Evolutionary conservation across 2,797 vertebrate genomes (phyloP).

Genomic region (Schizothorax lantsangensis): DNA sequence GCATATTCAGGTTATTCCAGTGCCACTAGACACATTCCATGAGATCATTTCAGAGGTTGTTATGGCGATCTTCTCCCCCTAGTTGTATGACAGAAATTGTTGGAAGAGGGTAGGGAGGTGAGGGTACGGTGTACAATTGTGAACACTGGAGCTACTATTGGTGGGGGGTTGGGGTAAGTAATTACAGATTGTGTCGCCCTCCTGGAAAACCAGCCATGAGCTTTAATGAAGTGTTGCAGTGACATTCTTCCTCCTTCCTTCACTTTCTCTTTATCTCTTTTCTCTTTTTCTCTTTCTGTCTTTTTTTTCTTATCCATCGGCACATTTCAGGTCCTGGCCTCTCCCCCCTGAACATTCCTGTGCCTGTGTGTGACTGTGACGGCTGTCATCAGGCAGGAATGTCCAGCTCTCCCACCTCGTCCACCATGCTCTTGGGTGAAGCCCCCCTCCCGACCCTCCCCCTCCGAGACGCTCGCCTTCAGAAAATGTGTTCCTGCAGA

Average conservation of each 20-base stretch:
- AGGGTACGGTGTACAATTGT: slow-evolving; percentile 81
- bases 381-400: slow-evolving; percentile 83
- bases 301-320: slow-evolving; percentile 61
- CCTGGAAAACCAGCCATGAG: slow-evolving; percentile 52
- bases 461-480: slow-evolving; percentile 71
- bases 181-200: slow-evolving; percentile 87
- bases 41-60: slow-evolving; percentile 91
- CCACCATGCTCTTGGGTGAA: slow-evolving; percentile 73
- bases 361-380: slow-evolving; percentile 82
- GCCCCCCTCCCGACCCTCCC: slow-evolving; percentile 64
- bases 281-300: slow-evolving; percentile 53
- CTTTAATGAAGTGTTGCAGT: slow-evolving; percentile 33
- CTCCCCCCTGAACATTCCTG: slow-evolving; percentile 78
- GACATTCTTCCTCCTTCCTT: slow-evolving; percentile 48
- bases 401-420: slow-evolving; percentile 83
- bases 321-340: slow-evolving; percentile 64
- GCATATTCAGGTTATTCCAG: slow-evolving; percentile 96
- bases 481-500: slow-evolving; percentile 78
- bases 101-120: slow-evolving; percentile 77
- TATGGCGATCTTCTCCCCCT: slow-evolving; percentile 92
- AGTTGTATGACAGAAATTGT: slow-evolving; percentile 99
- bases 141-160: slow-evolving; percentile 66
- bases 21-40: slow-evolving; percentile 98
- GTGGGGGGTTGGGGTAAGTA: slow-evolving; percentile 75
- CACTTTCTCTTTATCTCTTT: slow-evolving; percentile 45